These are phyloP conservation scores for Ophioninae sp. DNA, from an alignment of 2,888 invertebrate genomes.

Conservation along the genomic window DNA sequence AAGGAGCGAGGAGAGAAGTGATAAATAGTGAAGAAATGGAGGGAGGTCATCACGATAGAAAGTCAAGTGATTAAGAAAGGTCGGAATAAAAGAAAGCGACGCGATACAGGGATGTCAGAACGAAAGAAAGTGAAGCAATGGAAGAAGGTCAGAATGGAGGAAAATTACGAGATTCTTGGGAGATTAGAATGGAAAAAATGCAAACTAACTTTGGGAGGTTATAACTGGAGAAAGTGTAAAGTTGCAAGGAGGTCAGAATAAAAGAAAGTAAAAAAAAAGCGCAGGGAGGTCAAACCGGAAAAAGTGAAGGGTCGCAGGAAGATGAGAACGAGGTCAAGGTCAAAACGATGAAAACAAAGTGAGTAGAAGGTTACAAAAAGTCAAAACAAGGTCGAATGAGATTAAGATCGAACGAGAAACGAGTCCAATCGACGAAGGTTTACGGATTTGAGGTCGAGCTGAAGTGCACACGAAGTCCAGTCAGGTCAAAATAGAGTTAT, in stretches of 20 bases:
- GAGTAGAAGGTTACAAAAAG: background rate
- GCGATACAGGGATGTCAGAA: background rate
- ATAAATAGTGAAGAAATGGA: background rate
- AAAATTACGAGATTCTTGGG: no score
- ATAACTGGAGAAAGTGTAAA: no score
- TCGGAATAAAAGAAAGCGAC: background rate
- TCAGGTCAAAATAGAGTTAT: background rate
- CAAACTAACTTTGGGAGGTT: background rate
- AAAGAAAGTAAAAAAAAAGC: no score
- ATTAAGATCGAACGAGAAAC: background rate
- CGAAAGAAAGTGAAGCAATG: no score
- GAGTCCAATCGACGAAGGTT: background rate
- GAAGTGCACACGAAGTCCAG: background rate
- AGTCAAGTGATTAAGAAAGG: background rate
- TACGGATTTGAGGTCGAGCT: background rate
- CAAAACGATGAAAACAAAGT: no score
- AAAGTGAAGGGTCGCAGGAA: background rate
- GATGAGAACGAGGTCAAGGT: background rate
- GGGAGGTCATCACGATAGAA: background rate
- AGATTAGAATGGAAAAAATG: no score
- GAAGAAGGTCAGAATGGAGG: no score
- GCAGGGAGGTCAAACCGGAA: background rate
- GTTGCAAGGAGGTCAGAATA: no score
- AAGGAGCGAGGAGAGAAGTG: background rate
- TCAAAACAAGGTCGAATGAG: background rate